These are phyloP conservation scores for Ageneiosus marmoratus DNA, from an alignment of 2,113 vertebrate genomes.

Conservation along the genomic window DNA sequence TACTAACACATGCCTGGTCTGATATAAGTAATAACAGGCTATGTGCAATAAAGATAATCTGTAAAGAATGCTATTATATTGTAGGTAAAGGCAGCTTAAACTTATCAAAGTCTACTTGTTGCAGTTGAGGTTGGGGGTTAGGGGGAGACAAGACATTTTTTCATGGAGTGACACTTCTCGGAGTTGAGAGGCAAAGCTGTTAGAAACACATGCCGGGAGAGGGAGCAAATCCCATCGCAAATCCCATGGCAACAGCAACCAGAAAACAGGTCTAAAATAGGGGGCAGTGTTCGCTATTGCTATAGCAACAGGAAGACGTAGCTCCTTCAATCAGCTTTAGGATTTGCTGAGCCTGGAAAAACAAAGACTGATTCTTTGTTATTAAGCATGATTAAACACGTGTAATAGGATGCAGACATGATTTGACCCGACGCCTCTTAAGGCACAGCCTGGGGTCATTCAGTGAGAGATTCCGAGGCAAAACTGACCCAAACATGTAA, in stretches of 20 bases:
- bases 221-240: constrained; percentile 64
- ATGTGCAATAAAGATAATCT: too few species aligned
- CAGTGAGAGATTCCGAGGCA: neutral
- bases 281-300: constrained; percentile 83
- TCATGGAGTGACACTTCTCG: constrained; percentile 35
- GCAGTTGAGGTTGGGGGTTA: too few species aligned
- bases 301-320: constrained; percentile 80
- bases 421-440: constrained; percentile 28
- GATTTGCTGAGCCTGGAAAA: constrained; percentile 73
- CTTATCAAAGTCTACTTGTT: constrained; percentile 24
- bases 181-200: constrained; percentile 35
- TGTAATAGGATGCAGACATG: constrained; percentile 47
- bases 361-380: constrained; percentile 65
- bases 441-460: constrained; percentile 1
- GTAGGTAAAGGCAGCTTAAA: neutral
- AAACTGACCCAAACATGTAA: neutral
- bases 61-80: too few species aligned
- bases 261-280: constrained; percentile 82
- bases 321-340: constrained; percentile 69
- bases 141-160: constrained; percentile 28
- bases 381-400: constrained; percentile 56
- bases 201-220: constrained; percentile 60
- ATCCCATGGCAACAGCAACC: constrained; percentile 83
- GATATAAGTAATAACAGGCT: neutral
- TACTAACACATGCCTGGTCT: neutral